Evolutionary conservation across 2,113 vertebrate species (phyloP).

Genomic region (Ptilonorhynchus violaceus): DNA sequence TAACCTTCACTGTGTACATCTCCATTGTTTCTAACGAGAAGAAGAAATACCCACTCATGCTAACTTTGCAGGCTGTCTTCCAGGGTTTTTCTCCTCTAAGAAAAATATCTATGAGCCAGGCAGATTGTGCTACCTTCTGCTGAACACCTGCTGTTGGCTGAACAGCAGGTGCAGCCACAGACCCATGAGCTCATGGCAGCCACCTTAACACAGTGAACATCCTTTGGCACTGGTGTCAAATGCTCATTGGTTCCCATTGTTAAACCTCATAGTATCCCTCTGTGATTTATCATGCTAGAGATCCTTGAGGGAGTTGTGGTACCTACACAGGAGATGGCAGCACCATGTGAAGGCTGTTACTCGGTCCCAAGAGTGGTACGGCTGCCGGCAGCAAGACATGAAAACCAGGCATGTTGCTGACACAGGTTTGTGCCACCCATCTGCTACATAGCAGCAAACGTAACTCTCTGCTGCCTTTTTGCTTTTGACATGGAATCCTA

Average conservation of each 20-base stretch:
- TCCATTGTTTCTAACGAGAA: not conserved
- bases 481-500: not conserved
- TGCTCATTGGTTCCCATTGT: not conserved
- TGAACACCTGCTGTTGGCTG: not conserved
- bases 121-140: not conserved
- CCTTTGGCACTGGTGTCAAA: not conserved
- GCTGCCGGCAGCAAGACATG: not conserved
- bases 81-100: not conserved
- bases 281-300: not conserved
- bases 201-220: rapidly evolving
- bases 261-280: not conserved
- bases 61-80: not conserved
- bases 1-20: not conserved
- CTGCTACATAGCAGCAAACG: not conserved
- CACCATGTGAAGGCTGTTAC: not conserved
- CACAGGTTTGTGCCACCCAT: not conserved
- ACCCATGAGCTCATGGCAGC: not conserved
- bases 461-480: not conserved
- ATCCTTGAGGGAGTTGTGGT: not conserved
- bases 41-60: not conserved
- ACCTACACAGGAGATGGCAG: not conserved
- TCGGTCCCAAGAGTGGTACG: rapidly evolving
- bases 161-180: not conserved
- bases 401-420: not conserved
- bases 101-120: not conserved